Base-by-base conservation (phyloP, 2,888 invertebrate species). In the Lycia hirtaria region DNA sequence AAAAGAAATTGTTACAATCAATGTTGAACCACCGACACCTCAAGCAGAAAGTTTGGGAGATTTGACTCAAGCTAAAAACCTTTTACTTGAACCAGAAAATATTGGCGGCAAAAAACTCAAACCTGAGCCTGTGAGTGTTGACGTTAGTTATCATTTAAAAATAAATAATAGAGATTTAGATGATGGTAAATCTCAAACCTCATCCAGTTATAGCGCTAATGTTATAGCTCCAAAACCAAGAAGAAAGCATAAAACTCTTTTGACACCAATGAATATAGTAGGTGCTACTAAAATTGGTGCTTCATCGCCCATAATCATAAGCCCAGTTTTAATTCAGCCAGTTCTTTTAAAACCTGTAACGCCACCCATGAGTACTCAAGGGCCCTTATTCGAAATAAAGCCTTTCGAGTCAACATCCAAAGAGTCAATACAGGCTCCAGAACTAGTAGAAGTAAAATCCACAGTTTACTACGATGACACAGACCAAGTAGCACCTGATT, bases 61-160 rank as follows among this genome's bases (percentile, higher is more conserved):
- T 24, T 48, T 35, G 15, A 56, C 32, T 33, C 52, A 53, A 44
- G 24, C 38, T 61, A 66, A 58, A 22, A 76, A 73, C 54, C 67
- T 65, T 7, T 73, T 75, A 47, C 52, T 63, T 32, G 60, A 65
- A 44, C 33, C 54, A 35, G 53, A 55, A 3, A 50, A 38, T 52
- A 62, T 67, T 24, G 41, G 35, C 40, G 20, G 54, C 48, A 15
- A 38, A 28, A 44, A 57, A 47, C 53, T 38, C 26, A 68, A 57
- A 52, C 52, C 61, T 41, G 71, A 74, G 28, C 57, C 71, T 28
- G 60, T 68, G 38, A 75, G 76, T 43, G 83, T 85, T 60, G 80
- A 85, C 62, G 86, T 91, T 7, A 88, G 86, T 70, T 90, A 92
- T 65, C 88, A 83, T 71, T 79, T 92, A 52, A 91, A 85, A 81